Percentiles rank a stretch among this genome's conserved stretches.
phyloP scores from a whole-genome alignment of 2,113 vertebrate genomes.

The Mungos mungo region DNA sequence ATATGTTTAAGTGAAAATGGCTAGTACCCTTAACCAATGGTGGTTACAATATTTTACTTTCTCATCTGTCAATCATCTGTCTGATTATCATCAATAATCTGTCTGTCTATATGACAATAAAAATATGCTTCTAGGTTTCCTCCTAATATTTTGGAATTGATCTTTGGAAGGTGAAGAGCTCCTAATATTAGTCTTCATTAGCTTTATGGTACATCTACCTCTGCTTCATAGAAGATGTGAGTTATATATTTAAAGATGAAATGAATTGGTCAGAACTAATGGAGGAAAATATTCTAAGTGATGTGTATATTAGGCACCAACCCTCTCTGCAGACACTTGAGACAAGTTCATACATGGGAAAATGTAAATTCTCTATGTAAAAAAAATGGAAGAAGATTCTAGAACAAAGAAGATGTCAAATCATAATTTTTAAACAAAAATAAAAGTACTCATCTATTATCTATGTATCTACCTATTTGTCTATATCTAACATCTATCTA shows the following conservation, averaged over 20 bases:
- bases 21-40: background rate
- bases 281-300: background rate
- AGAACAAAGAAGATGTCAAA: background rate
- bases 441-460: background rate
- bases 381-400: background rate
- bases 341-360: background rate
- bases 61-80: too few species aligned
- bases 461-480: background rate
- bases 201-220: background rate
- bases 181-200: background rate
- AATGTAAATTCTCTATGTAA: background rate
- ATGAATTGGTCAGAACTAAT: background rate
- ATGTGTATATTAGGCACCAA: background rate
- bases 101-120: background rate
- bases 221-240: background rate
- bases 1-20: background rate
- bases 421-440: background rate
- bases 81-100: too few species aligned
- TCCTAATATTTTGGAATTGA: background rate
- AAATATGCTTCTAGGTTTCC: background rate
- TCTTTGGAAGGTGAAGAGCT: background rate
- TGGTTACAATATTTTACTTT: background rate
- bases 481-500: background rate
- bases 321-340: background rate
- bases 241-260: background rate